Percentiles rank a stretch among this genome's conserved stretches.
Evolutionary conservation across 2,113 vertebrate genomes (phyloP).

Genomic region (Neogale vison): DNA sequence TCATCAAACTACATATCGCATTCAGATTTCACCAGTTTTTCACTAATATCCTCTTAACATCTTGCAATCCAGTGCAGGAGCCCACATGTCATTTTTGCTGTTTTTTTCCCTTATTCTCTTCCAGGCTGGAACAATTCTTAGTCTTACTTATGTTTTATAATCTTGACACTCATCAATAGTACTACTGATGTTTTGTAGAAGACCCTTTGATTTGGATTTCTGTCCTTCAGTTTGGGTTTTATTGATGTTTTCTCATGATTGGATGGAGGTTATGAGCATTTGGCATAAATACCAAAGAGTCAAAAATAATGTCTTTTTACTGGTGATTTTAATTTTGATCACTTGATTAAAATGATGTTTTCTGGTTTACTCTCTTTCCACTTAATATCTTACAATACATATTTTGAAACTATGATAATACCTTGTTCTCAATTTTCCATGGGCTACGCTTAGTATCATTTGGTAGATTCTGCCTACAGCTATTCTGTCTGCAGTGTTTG

Average conservation of each 20-base stretch:
- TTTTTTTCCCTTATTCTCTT: not conserved
- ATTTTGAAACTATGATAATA: not conserved
- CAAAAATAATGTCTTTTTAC: not conserved
- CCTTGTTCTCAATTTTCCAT: not conserved
- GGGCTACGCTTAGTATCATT: not conserved
- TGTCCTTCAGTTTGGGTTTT: not conserved
- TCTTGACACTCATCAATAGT: not conserved
- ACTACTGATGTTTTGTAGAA: not conserved
- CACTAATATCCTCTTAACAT: not conserved
- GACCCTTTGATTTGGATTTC: not conserved
- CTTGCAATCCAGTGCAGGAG: not conserved
- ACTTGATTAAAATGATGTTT: not conserved
- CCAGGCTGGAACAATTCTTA: not conserved
- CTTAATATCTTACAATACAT: not conserved
- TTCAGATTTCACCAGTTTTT: not conserved
- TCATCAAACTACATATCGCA: not conserved
- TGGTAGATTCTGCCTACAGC: not conserved
- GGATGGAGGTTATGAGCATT: not conserved
- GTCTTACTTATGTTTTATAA: not conserved
- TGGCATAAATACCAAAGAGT: not conserved
- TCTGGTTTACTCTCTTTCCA: not conserved
- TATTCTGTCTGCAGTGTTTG: not conserved
- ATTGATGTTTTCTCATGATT: not conserved
- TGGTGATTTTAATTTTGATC: not conserved
- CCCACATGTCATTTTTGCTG: no score